These are phyloP conservation scores for Oscheius myriophilus DNA, from an alignment of 2,888 invertebrate species.

Conservation along the genomic window DNA sequence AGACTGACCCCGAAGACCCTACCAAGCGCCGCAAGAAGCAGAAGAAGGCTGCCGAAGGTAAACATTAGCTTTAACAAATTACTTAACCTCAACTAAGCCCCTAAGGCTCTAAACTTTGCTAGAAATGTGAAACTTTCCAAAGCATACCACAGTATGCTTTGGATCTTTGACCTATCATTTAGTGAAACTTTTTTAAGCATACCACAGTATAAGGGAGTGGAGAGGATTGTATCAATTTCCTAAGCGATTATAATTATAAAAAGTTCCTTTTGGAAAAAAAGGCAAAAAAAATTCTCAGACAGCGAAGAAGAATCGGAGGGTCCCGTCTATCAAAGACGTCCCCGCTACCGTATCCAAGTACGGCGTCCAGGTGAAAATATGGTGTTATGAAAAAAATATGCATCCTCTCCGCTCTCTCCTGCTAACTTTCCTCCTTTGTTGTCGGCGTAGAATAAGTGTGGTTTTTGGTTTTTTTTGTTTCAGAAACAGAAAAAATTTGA, in stretches of 20 bases:
- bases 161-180: too few relatives aligned
- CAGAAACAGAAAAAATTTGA: not conserved
- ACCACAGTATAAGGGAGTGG: not conserved
- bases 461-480: not conserved
- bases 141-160: not conserved
- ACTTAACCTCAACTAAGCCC: not conserved
- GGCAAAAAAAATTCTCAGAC: not conserved
- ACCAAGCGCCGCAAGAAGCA: slow-evolving; percentile 27
- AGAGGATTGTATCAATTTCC: not conserved
- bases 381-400: slow-evolving; percentile 7
- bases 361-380: slow-evolving; percentile 21
- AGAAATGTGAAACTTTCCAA: not conserved
- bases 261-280: not conserved
- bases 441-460: slow-evolving; percentile 13
- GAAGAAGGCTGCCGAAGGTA: slow-evolving; percentile 18
- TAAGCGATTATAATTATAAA: not conserved
- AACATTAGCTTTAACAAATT: not conserved
- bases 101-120: not conserved
- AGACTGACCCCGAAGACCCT: slow-evolving; percentile 27
- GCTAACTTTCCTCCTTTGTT: slow-evolving; percentile 14
- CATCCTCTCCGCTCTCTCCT: not conserved
- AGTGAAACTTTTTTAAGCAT: too few relatives aligned
- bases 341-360: slow-evolving; percentile 11
- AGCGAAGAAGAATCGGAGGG: slow-evolving; percentile 25
- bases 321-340: slow-evolving; percentile 17